phyloP scores from a whole-genome alignment of 2,797 vertebrate species.

The Gallinago stenura region DNA sequence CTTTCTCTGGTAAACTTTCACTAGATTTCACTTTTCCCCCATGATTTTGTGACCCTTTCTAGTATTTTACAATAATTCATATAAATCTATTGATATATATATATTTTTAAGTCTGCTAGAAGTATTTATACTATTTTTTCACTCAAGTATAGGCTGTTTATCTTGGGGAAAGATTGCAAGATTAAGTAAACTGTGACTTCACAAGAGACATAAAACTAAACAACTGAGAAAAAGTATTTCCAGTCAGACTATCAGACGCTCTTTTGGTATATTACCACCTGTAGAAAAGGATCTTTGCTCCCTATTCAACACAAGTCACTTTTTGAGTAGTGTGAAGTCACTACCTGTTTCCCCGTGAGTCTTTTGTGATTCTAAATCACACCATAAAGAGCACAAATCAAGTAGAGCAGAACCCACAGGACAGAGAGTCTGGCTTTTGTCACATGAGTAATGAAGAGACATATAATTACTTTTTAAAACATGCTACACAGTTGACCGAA shows the following conservation, averaged over 20 bases:
- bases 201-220: background rate
- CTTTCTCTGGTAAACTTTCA: background rate
- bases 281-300: background rate
- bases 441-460: background rate
- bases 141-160: background rate
- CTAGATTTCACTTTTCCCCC: background rate
- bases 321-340: background rate
- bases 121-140: background rate
- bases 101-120: background rate
- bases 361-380: background rate
- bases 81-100: background rate
- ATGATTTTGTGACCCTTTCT: background rate
- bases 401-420: background rate
- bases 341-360: background rate
- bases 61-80: background rate
- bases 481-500: background rate
- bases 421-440: background rate
- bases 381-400: background rate
- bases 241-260: background rate
- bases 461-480: background rate
- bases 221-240: background rate
- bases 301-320: background rate
- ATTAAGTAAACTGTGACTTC: background rate
- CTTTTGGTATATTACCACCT: background rate
- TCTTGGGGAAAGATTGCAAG: background rate